A percentile compares a stretch with the other conserved stretches of the same genome.
Conservation (phyloP, 35 echinoderm and acorn worm species). For the Apostichopus japonicus region DNA sequence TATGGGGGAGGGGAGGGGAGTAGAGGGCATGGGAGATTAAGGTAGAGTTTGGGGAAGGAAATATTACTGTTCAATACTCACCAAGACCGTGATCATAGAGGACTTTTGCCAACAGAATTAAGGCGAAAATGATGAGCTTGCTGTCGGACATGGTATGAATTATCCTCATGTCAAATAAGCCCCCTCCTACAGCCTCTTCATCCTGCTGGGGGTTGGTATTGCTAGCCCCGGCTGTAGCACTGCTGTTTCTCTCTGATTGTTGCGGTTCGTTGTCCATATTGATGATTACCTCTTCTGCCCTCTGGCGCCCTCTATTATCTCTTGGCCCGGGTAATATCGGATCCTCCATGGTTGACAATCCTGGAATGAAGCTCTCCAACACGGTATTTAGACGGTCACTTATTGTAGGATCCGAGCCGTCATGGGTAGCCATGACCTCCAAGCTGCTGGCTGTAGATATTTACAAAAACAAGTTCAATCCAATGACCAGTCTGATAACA, state of each 20-base stretch:
- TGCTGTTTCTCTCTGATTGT: not conserved
- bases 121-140: conserved; percentile 19
- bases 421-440: conserved; percentile 22
- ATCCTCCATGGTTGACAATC: conserved; percentile 32
- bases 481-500: too few species aligned
- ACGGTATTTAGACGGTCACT: conserved; percentile 21
- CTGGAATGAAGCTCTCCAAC: conserved; percentile 51
- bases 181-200: not conserved
- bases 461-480: not conserved
- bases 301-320: conserved; percentile 22
- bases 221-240: not conserved
- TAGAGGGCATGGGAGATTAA: too few species aligned
- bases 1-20: too few species aligned
- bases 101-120: conserved; percentile 24
- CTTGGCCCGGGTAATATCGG: not conserved
- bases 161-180: conserved; percentile 35
- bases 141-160: conserved; percentile 19
- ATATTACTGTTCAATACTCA: not conserved
- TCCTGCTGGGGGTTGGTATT: not conserved
- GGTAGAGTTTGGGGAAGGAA: too few species aligned
- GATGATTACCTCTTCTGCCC: conserved; percentile 27
- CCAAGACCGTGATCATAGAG: conserved; percentile 46
- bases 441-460: not conserved
- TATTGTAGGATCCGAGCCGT: not conserved
- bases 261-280: conserved; percentile 9